Conservation (phyloP, 2,888 invertebrate species). For the Sipha maydis region DNA sequence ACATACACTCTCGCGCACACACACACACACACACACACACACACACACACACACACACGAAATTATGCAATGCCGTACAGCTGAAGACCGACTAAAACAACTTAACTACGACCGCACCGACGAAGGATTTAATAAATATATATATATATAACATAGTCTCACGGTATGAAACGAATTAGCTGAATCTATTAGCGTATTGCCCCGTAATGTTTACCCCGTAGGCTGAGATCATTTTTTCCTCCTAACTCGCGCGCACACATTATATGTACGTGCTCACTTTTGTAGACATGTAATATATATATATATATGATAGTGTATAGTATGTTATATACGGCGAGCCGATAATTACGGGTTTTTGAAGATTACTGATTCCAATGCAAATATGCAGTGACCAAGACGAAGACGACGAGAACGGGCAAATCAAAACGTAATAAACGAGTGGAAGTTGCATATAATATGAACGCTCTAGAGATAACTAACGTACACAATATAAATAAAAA, state of each 20-base stretch:
- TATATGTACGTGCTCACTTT: background rate
- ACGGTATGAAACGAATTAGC: constrained; percentile 23
- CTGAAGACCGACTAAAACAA: background rate
- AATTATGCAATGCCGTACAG: background rate
- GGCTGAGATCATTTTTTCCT: background rate
- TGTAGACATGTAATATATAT: background rate
- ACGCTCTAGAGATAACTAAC: constrained; percentile 22
- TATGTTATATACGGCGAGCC: background rate
- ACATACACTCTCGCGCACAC: background rate
- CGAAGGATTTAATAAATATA: background rate
- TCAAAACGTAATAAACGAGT: constrained; percentile 29
- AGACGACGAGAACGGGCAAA: constrained; percentile 19
- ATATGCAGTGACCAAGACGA: background rate
- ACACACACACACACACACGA: background rate
- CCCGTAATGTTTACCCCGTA: constrained; percentile 18
- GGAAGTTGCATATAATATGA: constrained; percentile 1
- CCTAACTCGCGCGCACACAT: background rate
- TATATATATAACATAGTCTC: constrained; percentile 3
- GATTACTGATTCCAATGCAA: constrained; percentile 40
- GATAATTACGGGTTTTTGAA: constrained; percentile 49
- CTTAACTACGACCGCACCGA: background rate
- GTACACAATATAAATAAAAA: background rate
- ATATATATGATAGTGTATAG: background rate
- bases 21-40: too few species aligned
- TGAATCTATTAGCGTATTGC: constrained; percentile 22